Evolutionary conservation across 2,113 vertebrate species (phyloP).

Genomic region (Syrmaticus mikado): DNA sequence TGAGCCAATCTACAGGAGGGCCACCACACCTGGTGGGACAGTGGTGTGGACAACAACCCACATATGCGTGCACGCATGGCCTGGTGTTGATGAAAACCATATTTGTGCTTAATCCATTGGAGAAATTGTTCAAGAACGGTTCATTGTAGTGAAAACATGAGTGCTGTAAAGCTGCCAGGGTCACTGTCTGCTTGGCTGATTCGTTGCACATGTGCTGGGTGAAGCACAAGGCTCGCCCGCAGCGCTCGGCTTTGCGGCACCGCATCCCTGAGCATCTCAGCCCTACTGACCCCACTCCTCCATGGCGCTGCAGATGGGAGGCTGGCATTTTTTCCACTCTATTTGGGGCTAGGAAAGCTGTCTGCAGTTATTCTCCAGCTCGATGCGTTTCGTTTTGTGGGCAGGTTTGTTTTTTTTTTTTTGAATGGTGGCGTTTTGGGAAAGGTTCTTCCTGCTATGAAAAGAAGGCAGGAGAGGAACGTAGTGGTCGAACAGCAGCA

Average conservation of each 20-base stretch:
- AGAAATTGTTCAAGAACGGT: background rate
- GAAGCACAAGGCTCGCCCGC: background rate
- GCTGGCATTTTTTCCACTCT: background rate
- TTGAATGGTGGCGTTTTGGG: background rate
- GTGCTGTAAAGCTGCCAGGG: background rate
- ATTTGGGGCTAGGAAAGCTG: accelerated
- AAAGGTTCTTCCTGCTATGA: background rate
- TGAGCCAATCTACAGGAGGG: background rate
- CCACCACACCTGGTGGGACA: background rate
- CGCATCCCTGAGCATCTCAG: background rate
- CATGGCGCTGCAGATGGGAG: background rate
- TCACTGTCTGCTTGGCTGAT: background rate
- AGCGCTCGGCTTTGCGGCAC: background rate
- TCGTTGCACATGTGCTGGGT: background rate
- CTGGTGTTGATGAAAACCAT: background rate
- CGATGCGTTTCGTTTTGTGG: background rate
- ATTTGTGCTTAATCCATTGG: background rate
- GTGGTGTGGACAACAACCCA: background rate
- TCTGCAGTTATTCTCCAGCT: accelerated
- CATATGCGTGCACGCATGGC: background rate
- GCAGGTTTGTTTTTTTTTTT: background rate
- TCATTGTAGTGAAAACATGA: background rate
- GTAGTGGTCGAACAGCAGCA: accelerated
- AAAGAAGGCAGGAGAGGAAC: background rate
- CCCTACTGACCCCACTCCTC: background rate